phyloP scores from a whole-genome alignment of 1,140 invertebrate genomes.

The Neomicropteryx cornuta region DNA sequence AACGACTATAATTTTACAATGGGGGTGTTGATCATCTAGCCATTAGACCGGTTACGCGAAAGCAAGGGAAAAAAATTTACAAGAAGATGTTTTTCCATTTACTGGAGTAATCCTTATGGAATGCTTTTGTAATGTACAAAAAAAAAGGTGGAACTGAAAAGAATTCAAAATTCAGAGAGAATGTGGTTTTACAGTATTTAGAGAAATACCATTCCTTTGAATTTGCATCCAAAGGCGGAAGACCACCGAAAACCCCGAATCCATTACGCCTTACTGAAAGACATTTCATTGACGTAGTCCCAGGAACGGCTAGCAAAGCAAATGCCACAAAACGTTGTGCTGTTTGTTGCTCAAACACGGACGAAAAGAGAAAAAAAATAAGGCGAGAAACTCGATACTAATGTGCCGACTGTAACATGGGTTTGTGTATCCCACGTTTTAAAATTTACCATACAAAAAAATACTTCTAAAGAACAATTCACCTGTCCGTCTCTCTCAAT shows the following conservation, averaged over 20 bases:
- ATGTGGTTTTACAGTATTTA: slow-evolving; percentile 6
- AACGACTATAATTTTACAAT: slow-evolving; percentile 9
- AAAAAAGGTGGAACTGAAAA: slow-evolving; percentile 6
- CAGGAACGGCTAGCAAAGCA: slow-evolving; percentile 5
- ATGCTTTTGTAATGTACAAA: slow-evolving; percentile 9
- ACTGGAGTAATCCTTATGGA: slow-evolving; percentile 7
- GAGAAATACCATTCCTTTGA: slow-evolving; percentile 7
- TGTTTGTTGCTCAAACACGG: slow-evolving; percentile 8
- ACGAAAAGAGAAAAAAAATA: slow-evolving; percentile 9
- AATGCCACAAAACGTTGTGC: slow-evolving; percentile 6
- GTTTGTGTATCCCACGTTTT: slow-evolving; percentile 5
- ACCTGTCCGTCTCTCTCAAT: too few relatives aligned
- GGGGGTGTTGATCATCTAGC: slow-evolving; percentile 7
- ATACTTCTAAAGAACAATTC: slow-evolving; percentile 1
- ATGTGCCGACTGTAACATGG: slow-evolving; percentile 8
- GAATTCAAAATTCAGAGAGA: slow-evolving; percentile 7
- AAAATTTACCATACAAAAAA: slow-evolving; percentile 8
- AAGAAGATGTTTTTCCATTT: slow-evolving; percentile 9
- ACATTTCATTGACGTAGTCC: slow-evolving; percentile 11
- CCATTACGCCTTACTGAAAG: slow-evolving; percentile 10
- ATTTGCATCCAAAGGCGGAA: slow-evolving; percentile 6
- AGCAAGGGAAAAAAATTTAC: slow-evolving; percentile 6
- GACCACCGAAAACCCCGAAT: slow-evolving; percentile 4
- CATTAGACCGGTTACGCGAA: slow-evolving; percentile 5
- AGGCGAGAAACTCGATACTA: slow-evolving; percentile 10